Base-by-base conservation (phyloP, 2,888 invertebrate species). In the Cabera pusaria region DNA sequence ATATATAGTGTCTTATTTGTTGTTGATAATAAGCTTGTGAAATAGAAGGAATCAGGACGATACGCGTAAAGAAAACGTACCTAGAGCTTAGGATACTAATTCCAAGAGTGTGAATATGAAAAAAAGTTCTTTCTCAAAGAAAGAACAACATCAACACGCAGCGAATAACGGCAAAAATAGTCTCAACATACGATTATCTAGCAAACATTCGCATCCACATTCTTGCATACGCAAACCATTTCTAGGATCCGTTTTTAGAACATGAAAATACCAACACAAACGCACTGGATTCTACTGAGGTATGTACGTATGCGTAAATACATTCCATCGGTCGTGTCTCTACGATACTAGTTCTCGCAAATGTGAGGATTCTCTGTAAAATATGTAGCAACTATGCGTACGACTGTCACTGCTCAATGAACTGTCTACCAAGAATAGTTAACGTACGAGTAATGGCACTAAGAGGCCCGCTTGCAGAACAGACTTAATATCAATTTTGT, bases 201-300 rank as follows among this genome's bases (percentile, higher is more conserved):
- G 8, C 21, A 25, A 21, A 39, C 25, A 11, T 18, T 9, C 20
- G 16, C 37, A 44, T 29, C 31, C 21, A 52, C 49, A 48, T 49
- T 48, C 47, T 44, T 34, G 37, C 26, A 31, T 39, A 39, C 40
- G 33, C 33, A 28, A 35, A 34, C 42, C 22, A 49, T 44, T 46
- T 49, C 44, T 57, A 56, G 44, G 56, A 59, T 58, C 56, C 59
- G 56, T 59, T 66, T 71, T 65, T 67, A 63, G 67, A 64, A 47
- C 59, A 50, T 54, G 63, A 56, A 57, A 58, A 66, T 59, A 58
- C 56, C 53, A 58, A 50, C 35, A 50, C 38, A 45, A 41, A 38
- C 43, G 44, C 45, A 29, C 27, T 39, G 49, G 53, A 64, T 56
- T 43, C 43, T 44, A 33, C 37, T 21, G 28, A 26, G 35, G 41